Conservation (phyloP, 2,797 vertebrate genomes). For the Megalops cyprinoides region DNA sequence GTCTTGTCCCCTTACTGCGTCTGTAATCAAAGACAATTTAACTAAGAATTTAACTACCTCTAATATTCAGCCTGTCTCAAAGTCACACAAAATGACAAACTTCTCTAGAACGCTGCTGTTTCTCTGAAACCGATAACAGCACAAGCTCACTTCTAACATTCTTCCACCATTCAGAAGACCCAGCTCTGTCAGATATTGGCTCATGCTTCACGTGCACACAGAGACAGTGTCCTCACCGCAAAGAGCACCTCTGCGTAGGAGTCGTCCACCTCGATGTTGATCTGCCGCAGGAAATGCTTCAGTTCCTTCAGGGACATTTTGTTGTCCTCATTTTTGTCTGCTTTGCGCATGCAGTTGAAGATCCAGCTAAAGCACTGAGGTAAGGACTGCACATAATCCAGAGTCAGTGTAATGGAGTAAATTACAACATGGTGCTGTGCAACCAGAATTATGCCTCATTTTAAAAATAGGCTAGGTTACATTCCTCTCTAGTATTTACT, state of each 20-base stretch:
- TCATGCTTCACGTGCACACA: not conserved
- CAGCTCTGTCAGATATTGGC: not conserved
- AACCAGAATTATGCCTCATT: too few relatives aligned
- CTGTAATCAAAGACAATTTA: too few relatives aligned
- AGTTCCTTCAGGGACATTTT: conserved; percentile 93
- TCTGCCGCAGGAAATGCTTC: conserved; percentile 87
- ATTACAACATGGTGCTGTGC: too few relatives aligned
- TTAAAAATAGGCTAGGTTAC: too few relatives aligned
- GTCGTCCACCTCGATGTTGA: conserved; percentile 87
- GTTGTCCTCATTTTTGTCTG: conserved; percentile 93
- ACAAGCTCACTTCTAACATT: too few relatives aligned
- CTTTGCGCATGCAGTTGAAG: conserved; percentile 88
- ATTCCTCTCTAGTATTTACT: too few relatives aligned
- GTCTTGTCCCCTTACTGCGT: too few relatives aligned
- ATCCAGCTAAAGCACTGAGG: conserved; percentile 85
- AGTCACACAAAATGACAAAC: too few relatives aligned
- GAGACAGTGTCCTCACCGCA: conserved; percentile 64
- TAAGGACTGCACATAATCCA: conserved; percentile 70
- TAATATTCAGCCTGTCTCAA: too few relatives aligned
- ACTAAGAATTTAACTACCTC: too few relatives aligned
- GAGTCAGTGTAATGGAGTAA: not conserved
- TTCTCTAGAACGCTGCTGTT: too few relatives aligned
- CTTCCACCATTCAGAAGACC: not conserved
- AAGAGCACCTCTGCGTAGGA: conserved; percentile 84
- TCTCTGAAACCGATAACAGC: too few relatives aligned